A percentile compares a stretch with the other conserved stretches of the same genome.
Evolutionary conservation across 2,797 vertebrate genomes (phyloP).

Genomic region (Perodicticus potto): DNA sequence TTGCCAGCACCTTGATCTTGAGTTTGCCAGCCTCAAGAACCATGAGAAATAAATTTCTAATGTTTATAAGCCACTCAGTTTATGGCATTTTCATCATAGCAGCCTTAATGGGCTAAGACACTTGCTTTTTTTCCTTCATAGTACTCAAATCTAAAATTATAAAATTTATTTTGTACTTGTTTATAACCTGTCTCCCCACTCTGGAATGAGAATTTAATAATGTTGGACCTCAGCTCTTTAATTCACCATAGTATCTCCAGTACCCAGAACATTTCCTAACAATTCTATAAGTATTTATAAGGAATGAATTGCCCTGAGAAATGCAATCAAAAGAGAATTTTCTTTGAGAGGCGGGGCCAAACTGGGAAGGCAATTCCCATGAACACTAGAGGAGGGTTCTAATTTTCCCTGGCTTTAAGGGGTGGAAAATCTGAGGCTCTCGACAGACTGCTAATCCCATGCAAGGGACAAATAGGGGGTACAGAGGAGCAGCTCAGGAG

Average conservation of each 20-base stretch:
- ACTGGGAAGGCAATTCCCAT: background rate
- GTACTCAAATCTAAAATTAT: background rate
- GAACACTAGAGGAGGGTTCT: background rate
- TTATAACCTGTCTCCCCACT: background rate
- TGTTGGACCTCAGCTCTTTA: background rate
- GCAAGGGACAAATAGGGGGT: background rate
- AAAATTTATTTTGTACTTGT: constrained; percentile 10
- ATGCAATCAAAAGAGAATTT: background rate
- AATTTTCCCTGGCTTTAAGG: background rate
- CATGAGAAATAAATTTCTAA: background rate
- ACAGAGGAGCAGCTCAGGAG: background rate
- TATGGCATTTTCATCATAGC: background rate
- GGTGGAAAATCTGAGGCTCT: background rate
- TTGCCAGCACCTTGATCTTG: background rate
- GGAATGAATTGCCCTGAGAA: constrained; percentile 35
- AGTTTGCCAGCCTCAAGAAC: background rate
- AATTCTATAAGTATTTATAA: background rate
- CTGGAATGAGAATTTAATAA: background rate
- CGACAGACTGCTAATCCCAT: background rate
- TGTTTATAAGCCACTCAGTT: background rate
- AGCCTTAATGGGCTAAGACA: background rate
- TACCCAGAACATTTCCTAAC: background rate
- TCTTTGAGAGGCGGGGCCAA: background rate
- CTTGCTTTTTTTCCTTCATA: background rate
- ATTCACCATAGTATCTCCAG: background rate